Base-by-base conservation (phyloP, 2,113 vertebrate species). In the Columba janthina region DNA sequence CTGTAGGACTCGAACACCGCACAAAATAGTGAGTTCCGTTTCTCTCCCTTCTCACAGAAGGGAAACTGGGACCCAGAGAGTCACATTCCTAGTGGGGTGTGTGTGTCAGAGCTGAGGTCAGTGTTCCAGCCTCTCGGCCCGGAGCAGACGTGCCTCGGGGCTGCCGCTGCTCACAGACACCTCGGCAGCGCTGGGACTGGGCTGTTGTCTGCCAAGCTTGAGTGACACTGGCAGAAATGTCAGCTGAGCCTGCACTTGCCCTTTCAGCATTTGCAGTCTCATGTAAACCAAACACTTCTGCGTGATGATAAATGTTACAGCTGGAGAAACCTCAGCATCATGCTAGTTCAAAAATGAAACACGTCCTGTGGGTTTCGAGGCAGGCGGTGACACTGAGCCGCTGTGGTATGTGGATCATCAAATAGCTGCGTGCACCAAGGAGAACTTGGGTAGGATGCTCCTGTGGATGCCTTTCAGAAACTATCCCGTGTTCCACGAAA, bases 201-300 rank as follows among this genome's bases (percentile, higher is more conserved):
- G 2, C 79, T 70, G 60, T 22, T 73, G 60, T 31, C 65, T 71
- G 3, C 73, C 44, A 31, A 50, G 50, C 91, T 94, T 51, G 93
- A 94, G 62, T 94, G 89, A 84, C 93, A 67, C 77, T n/a, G 28
- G 66, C 95, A 94, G 89, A 89, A 94, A 87, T 85, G 93, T 95
- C 87, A 95, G 89, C 87, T 87, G 89, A 95, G 91, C 87, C 71
- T 46, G 62, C 66, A 16, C 89, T 96, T 92, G 95, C 85, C 95
- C 91, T 97, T 96, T 91, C 85, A 82, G 76, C 50, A 19, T 92
- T 93, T 88, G 87, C 88, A 92, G 85, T 28, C 90, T 90, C 79
- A 29, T 54, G 83, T 71, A 90, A 95, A 91, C 86, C 76, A 78
- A 90, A 74, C 42, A 5, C 61, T 67, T 56, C 64, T 76, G 72